Percentiles rank a stretch among this genome's conserved stretches.
Evolutionary conservation across 2,113 vertebrate genomes (phyloP).

Genomic region (Ranitomeya variabilis): DNA sequence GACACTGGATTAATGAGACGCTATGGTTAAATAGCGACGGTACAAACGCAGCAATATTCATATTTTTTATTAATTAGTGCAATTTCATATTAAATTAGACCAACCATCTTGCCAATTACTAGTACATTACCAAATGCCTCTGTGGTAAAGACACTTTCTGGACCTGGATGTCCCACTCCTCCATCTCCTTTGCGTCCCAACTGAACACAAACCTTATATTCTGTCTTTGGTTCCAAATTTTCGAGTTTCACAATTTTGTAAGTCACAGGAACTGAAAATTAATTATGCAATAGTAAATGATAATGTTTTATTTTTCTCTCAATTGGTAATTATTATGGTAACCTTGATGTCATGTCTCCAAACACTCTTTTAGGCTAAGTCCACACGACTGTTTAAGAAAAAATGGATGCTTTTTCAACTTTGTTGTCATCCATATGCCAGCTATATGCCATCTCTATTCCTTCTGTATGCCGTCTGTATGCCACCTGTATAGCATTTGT

Average conservation of each 20-base stretch:
- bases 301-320: not conserved
- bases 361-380: no score
- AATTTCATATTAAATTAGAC: not conserved
- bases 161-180: constrained; percentile 80
- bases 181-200: constrained; percentile 78
- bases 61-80: not conserved
- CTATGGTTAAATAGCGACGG: not conserved
- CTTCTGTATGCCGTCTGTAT: no score
- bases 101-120: not conserved
- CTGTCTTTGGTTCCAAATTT: constrained; percentile 78
- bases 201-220: constrained; percentile 81
- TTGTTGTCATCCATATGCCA: no score
- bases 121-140: constrained; percentile 72
- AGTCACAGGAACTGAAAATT: constrained; percentile 69
- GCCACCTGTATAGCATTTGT: no score
- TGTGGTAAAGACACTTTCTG: constrained; percentile 77
- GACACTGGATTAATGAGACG: not conserved
- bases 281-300: not conserved
- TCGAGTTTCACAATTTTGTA: constrained; percentile 74
- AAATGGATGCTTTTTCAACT: no score
- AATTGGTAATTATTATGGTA: not conserved
- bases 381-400: no score
- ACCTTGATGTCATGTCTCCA: no score
- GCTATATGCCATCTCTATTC: no score
- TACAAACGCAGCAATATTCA: not conserved